A percentile compares a stretch with the other conserved stretches of the same genome.
phyloP scores from a whole-genome alignment of 2,888 invertebrate genomes.

The Acanthopleura granulata region DNA sequence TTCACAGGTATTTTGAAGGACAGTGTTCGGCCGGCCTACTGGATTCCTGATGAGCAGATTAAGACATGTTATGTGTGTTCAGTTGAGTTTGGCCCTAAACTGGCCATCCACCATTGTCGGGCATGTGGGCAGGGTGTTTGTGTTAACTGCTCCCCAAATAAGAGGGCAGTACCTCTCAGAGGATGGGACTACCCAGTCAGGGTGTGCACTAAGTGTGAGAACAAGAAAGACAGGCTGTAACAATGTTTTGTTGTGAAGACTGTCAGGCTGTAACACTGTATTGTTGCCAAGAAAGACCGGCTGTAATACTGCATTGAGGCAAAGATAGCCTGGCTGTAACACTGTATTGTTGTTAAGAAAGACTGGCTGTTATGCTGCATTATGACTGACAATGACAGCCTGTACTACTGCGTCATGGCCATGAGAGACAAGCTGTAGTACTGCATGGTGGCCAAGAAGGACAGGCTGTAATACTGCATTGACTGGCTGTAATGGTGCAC shows the following conservation, averaged over 20 bases:
- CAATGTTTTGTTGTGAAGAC: slow-evolving; percentile 50
- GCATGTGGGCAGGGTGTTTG: slow-evolving; percentile 82
- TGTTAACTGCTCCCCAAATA: slow-evolving; percentile 70
- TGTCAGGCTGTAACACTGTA: too few relatives aligned
- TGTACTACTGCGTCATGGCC: too few relatives aligned
- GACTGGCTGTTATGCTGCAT: too few relatives aligned
- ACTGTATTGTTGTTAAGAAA: too few relatives aligned
- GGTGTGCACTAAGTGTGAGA: slow-evolving; percentile 69
- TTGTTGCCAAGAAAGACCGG: too few relatives aligned
- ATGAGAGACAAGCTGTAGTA: too few relatives aligned
- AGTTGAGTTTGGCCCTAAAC: slow-evolving; percentile 72
- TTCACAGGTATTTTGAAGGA: slow-evolving; percentile 75
- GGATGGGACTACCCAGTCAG: slow-evolving; percentile 73
- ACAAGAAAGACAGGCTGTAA: slow-evolving; percentile 56
- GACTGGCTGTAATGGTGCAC: too few relatives aligned
- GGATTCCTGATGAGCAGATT: slow-evolving; percentile 83
- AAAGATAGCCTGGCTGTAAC: too few relatives aligned
- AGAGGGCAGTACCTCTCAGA: slow-evolving; percentile 68
- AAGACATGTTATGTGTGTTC: slow-evolving; percentile 78
- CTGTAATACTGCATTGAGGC: too few relatives aligned
- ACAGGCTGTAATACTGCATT: too few relatives aligned
- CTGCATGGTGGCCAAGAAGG: too few relatives aligned
- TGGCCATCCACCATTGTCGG: slow-evolving; percentile 77
- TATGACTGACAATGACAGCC: too few relatives aligned
- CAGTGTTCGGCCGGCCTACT: slow-evolving; percentile 82